These are phyloP conservation scores for Hypocryptadius cinnamomeus DNA, from an alignment of 2,113 vertebrate genomes.

Conservation along the genomic window DNA sequence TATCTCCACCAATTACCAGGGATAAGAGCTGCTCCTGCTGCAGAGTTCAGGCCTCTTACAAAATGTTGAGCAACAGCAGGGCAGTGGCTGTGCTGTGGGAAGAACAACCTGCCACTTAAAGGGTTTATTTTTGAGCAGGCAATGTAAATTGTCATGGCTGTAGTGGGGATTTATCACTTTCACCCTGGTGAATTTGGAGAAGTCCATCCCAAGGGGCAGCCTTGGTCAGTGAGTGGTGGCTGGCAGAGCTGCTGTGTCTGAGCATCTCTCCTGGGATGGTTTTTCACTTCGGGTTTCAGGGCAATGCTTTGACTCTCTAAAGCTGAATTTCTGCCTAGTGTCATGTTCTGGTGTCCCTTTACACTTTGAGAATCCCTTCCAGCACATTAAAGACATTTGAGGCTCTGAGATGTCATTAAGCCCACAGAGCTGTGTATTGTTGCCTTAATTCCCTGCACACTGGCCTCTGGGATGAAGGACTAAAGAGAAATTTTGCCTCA, in stretches of 20 bases:
- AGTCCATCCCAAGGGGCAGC: background rate
- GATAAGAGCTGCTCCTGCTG: background rate
- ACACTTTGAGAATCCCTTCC: background rate
- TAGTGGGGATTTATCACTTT: background rate
- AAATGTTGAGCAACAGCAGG: background rate
- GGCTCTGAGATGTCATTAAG: background rate
- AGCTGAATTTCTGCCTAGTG: background rate
- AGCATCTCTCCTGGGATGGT: background rate
- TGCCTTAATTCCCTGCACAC: background rate
- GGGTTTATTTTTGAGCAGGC: background rate
- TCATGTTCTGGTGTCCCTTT: background rate
- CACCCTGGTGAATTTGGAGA: background rate
- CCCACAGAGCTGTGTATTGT: background rate
- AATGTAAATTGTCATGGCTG: background rate
- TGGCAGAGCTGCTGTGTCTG: accelerated
- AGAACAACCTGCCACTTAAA: background rate
- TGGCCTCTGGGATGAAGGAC: background rate
- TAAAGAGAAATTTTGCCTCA: background rate
- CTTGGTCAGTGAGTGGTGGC: background rate
- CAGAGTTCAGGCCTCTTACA: background rate
- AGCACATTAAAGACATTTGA: background rate
- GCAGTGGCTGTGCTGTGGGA: background rate
- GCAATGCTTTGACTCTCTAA: background rate
- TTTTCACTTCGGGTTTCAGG: background rate
- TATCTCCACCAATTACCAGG: constrained; percentile 14